phyloP scores from a whole-genome alignment of 2,888 invertebrate genomes.

The Ceraclea dissimilis region DNA sequence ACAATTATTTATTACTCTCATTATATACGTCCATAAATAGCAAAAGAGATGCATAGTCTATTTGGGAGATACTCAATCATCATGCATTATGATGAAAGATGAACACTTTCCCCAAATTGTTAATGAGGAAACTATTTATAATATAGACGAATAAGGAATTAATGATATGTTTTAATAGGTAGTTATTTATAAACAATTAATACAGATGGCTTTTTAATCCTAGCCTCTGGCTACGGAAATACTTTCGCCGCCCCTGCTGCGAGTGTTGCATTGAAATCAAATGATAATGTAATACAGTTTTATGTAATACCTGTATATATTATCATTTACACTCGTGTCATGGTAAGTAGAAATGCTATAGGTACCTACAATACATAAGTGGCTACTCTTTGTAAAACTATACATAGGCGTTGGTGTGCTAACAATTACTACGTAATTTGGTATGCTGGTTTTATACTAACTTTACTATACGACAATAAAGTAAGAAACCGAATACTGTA shows the following conservation, averaged over 20 bases:
- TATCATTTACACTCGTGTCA: too few species aligned
- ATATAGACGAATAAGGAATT: background rate
- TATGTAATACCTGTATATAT: too few species aligned
- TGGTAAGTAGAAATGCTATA: too few species aligned
- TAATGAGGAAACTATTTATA: background rate
- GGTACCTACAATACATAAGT: too few species aligned
- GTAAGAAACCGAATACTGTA: too few species aligned
- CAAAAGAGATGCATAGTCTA: too few species aligned
- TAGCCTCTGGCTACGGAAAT: background rate
- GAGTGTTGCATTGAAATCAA: background rate
- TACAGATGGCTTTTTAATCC: background rate
- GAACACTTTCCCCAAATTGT: background rate
- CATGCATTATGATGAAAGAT: background rate
- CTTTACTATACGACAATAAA: too few species aligned
- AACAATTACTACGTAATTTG: conserved; percentile 6
- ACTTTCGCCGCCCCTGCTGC: background rate
- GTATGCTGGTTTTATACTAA: conserved; percentile 3
- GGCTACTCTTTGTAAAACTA: too few species aligned
- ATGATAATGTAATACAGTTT: too few species aligned
- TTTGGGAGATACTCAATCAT: too few species aligned
- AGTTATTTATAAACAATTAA: background rate
- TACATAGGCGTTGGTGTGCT: conserved; percentile 6
- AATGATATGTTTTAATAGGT: background rate
- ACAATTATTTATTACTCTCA: too few species aligned
- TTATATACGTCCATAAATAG: too few species aligned